Evolutionary conservation across 2,888 invertebrate genomes (phyloP).

Genomic region (Artemia sp.): DNA sequence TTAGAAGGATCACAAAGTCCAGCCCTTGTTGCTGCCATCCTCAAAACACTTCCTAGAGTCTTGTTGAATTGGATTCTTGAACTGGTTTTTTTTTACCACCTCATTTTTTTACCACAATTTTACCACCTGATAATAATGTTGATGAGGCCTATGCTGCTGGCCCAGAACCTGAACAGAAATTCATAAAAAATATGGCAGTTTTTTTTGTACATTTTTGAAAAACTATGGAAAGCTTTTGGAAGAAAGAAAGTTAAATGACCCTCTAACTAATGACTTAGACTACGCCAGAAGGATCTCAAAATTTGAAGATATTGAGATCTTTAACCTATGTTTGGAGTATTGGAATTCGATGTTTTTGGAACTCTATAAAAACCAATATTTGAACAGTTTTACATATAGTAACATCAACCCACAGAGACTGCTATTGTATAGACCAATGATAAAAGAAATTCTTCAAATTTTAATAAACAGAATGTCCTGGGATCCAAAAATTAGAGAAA

Average conservation of each 20-base stretch:
- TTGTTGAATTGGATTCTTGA: conserved; percentile 47
- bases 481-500: conserved; percentile 98
- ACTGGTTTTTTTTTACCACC: conserved; percentile 76
- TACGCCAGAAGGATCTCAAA: conserved; percentile 84
- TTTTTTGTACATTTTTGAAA: conserved; percentile 87
- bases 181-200: conserved; percentile 98
- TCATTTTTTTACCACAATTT: conserved; percentile 55
- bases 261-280: conserved; percentile 46
- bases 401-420: conserved; percentile 34
- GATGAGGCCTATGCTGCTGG: no score
- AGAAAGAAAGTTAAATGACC: conserved; percentile 50
- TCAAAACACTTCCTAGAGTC: conserved; percentile 71
- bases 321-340: conserved; percentile 97
- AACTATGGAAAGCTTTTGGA: conserved; percentile 82
- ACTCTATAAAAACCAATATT: conserved; percentile 68
- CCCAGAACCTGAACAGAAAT: conserved; percentile 97
- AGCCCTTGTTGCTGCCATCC: conserved; percentile 79
- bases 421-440: conserved; percentile 56
- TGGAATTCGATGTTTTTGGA: conserved; percentile 89
- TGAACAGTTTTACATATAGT: conserved; percentile 36
- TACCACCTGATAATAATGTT: conserved; percentile 76
- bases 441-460: conserved; percentile 65
- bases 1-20: conserved; percentile 92
- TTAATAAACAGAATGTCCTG: conserved; percentile 99
- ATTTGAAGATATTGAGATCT: conserved; percentile 98